These are phyloP conservation scores for Cydia strobilella DNA, from an alignment of 1,140 invertebrate species.

Conservation along the genomic window DNA sequence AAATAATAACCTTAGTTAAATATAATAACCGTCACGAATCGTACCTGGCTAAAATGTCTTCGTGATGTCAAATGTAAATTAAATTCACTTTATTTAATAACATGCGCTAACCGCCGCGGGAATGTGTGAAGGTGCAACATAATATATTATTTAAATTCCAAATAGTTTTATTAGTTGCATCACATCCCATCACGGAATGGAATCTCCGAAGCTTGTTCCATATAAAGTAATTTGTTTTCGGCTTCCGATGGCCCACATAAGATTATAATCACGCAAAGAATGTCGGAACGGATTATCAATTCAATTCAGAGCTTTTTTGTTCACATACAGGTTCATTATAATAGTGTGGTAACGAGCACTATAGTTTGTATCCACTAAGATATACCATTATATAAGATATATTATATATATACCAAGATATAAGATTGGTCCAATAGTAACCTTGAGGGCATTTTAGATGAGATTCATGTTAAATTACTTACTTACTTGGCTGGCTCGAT, in stretches of 20 bases:
- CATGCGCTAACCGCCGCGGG: not conserved
- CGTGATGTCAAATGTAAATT: no score
- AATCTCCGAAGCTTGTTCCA: conserved; percentile 35
- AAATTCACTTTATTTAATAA: not conserved
- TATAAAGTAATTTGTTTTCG: conserved; percentile 55
- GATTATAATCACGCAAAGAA: conserved; percentile 51
- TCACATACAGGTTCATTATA: conserved; percentile 36
- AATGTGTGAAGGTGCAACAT: conserved; percentile 30
- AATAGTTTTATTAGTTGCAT: conserved; percentile 38
- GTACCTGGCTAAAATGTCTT: no score
- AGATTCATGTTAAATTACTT: conserved; percentile 24
- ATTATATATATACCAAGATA: no score
- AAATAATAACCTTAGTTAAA: no score
- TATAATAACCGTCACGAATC: no score
- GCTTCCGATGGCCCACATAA: conserved; percentile 46
- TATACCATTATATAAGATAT: no score
- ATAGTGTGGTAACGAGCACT: conserved; percentile 35
- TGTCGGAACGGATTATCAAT: conserved; percentile 53
- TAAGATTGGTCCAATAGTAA: no score
- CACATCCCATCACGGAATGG: conserved; percentile 27
- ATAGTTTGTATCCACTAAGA: conserved; percentile 27
- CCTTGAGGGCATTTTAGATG: conserved; percentile 42
- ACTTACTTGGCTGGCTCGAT: no score
- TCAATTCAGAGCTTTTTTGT: conserved; percentile 47
- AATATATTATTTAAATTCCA: conserved; percentile 40